Evolutionary conservation across 2,797 vertebrate genomes (phyloP), one percentile per base, ranked within the genome.

Genomic region (Telmatherina bonti): DNA sequence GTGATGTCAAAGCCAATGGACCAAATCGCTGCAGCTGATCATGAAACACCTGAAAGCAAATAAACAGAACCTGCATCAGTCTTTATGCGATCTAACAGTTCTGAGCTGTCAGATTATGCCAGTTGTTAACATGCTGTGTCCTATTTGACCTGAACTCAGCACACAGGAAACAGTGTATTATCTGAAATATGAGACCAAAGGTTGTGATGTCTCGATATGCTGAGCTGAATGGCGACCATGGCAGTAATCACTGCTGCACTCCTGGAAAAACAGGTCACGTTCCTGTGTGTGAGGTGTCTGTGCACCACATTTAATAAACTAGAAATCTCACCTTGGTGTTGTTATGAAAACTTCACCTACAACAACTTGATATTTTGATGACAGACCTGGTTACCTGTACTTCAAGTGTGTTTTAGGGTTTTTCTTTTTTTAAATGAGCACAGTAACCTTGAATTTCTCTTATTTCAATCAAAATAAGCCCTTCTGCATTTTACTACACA

Each of bases 221-320:
- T 0, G 29, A 45, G 63, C 26, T 57, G 63, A 13, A 29, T 8
- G 0, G 22, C 1, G 1, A 45, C 49, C 31, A 35, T 56, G 59
- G 13, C 41, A 27, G 45, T 27, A n/a, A 7, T 13, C 9, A 35
- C 51, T 18, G 7, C 61, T 27, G 7, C 35, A 30, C 62, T 38
- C 6, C 35, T 53, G 43, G 20, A 33, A 41, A 69, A 64, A 30
- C 47, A 62, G 77, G 73, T 58, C 62, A 65, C 67, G 61, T 62
- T 31, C 33, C 65, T 55, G 16, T 24, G 5, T 62, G 51, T 29
- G 69, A 57, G 66, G 35, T 59, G 53, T 45, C 58, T 62, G 12
- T 51, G 52, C 70, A 70, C 65, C 76, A 43, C 62, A 43, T 38
- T 27, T 43, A 49, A 26, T 11, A 29, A 29, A 0, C 24, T 29